Conservation (phyloP, 2,113 vertebrate species). For the Hippocampus guttulatus region DNA sequence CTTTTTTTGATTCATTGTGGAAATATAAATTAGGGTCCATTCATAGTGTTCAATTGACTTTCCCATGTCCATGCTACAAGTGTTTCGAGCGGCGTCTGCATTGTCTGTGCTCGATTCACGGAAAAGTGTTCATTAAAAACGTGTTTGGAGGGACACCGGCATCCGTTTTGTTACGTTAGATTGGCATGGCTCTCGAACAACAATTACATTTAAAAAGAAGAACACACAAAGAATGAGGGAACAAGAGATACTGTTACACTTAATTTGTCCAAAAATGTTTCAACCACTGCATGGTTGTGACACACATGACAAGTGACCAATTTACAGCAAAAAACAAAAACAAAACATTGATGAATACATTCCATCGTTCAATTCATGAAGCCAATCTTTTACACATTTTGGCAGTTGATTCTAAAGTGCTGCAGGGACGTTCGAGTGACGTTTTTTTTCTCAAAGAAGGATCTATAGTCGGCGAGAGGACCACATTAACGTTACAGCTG, state of each 20-base stretch:
- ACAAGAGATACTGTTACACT: slow-evolving; percentile 12
- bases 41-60: slow-evolving; percentile 72
- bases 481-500: neutral
- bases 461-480: neutral
- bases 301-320: slow-evolving; percentile 17
- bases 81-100: slow-evolving; percentile 51
- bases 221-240: slow-evolving; percentile 4
- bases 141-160: neutral
- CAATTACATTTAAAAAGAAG: slow-evolving; percentile 3
- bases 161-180: slow-evolving; percentile 5
- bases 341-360: slow-evolving; percentile 40
- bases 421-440: slow-evolving; percentile 46
- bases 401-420: slow-evolving; percentile 70
- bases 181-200: slow-evolving; percentile 16
- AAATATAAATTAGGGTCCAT: slow-evolving; percentile 89
- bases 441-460: slow-evolving; percentile 11
- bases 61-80: slow-evolving; percentile 81
- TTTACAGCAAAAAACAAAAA: slow-evolving; percentile 23
- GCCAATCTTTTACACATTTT: slow-evolving; percentile 48
- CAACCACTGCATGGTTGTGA: slow-evolving; percentile 26
- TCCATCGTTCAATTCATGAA: slow-evolving; percentile 24
- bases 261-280: neutral
- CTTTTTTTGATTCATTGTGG: slow-evolving; percentile 66
- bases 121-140: neutral
- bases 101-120: slow-evolving; percentile 20